A percentile compares a stretch with the other conserved stretches of the same genome.
Evolutionary conservation across 2,888 invertebrate species (phyloP).

Genomic region (Aphodius granarius): DNA sequence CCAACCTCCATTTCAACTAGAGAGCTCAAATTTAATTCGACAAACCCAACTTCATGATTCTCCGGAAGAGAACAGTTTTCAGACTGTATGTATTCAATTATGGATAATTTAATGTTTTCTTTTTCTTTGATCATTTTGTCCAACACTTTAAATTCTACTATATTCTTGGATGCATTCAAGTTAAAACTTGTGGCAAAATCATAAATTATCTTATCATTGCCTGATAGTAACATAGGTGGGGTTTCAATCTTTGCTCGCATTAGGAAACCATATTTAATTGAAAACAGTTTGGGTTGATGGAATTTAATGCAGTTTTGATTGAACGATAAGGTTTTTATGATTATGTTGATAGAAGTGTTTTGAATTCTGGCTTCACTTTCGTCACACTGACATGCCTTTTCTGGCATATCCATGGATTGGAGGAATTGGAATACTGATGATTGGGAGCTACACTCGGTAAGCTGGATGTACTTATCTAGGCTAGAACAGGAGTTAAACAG

Average conservation of each 20-base stretch:
- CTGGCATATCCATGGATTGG: neutral
- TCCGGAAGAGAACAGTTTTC: slow-evolving; percentile 26
- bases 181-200: neutral
- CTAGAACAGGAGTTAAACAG: neutral
- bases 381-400: neutral
- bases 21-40: slow-evolving; percentile 35
- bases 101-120: slow-evolving; percentile 34
- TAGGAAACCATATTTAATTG: neutral
- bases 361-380: neutral
- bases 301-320: neutral
- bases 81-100: slow-evolving; percentile 38
- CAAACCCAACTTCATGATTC: slow-evolving; percentile 36
- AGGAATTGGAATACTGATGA: neutral
- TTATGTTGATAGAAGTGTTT: neutral
- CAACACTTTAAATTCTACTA: slow-evolving; percentile 31
- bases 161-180: slow-evolving; percentile 14
- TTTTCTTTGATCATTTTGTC: slow-evolving; percentile 35
- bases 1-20: slow-evolving; percentile 32
- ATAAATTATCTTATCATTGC: neutral
- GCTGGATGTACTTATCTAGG: neutral
- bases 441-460: neutral
- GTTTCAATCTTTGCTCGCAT: neutral
- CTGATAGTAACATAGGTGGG: neutral
- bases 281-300: neutral
- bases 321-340: neutral